A percentile compares a stretch with the other conserved stretches of the same genome.
phyloP scores from a whole-genome alignment of 2,113 vertebrate genomes.

The Cercopithecus mona region DNA sequence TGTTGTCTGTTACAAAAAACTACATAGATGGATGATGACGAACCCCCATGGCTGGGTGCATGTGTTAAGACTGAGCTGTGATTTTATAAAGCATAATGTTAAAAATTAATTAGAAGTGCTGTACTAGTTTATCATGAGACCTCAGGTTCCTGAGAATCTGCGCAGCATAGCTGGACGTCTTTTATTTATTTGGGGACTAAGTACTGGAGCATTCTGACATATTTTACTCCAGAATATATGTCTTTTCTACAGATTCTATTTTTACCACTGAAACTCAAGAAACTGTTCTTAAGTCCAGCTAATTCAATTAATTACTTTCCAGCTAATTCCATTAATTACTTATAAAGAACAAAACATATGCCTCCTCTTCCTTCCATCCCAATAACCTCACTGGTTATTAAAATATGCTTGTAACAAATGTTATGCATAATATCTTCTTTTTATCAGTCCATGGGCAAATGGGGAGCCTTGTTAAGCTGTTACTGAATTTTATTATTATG shows the following conservation, averaged over 20 bases:
- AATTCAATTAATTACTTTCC: constrained; percentile 1
- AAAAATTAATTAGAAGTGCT: constrained; percentile 18
- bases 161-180: constrained; percentile 12
- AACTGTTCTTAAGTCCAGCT: neutral
- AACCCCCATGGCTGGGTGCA: neutral
- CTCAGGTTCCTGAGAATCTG: neutral
- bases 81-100: constrained; percentile 38
- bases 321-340: constrained; percentile 12
- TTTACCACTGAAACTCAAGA: constrained; percentile 49
- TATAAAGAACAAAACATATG: neutral
- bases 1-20: neutral
- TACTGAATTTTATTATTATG: constrained; percentile 57
- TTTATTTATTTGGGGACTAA: constrained; percentile 33
- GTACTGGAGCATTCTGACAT: too few species aligned
- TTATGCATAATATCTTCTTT: constrained; percentile 39
- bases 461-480: constrained; percentile 46
- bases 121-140: neutral
- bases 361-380: neutral
- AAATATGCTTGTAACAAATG: constrained; percentile 52
- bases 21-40: neutral
- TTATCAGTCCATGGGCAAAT: constrained; percentile 57
- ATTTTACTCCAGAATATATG: neutral
- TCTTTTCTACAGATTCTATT: constrained; percentile 49
- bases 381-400: constrained; percentile 59
- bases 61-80: neutral